Percentiles rank a stretch among this genome's conserved stretches.
These are phyloP conservation scores for Rotaria sp. DNA, from an alignment of 2,888 invertebrate genomes.

Conservation along the genomic window DNA sequence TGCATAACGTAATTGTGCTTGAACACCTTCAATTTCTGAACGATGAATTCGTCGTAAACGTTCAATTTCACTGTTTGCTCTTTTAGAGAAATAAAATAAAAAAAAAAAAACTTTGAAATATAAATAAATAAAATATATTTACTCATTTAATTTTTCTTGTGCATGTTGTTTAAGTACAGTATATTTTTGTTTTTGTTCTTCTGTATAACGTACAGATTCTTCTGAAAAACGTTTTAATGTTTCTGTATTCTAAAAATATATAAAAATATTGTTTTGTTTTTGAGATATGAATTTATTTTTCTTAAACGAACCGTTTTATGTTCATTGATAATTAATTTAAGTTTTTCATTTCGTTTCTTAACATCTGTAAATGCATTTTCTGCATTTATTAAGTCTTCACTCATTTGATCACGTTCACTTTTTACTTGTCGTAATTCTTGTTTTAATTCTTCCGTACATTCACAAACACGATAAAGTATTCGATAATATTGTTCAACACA, in stretches of 20 bases:
- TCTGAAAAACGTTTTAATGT: constrained; percentile 22
- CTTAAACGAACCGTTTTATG: not conserved
- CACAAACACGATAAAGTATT: not conserved
- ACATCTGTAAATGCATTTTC: constrained; percentile 16
- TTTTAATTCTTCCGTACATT: constrained; percentile 27
- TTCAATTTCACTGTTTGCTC: constrained; percentile 76
- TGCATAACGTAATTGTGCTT: constrained; percentile 77
- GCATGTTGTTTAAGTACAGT: constrained; percentile 80
- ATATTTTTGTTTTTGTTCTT: constrained; percentile 71
- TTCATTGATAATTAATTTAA: not conserved
- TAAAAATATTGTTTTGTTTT: not conserved
- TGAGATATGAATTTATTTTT: no score
- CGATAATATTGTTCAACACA: constrained; percentile 23
- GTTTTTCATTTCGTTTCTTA: constrained; percentile 23
- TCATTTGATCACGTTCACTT: constrained; percentile 29
- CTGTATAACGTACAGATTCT: constrained; percentile 27
- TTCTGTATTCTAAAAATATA: not conserved
- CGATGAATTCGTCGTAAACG: constrained; percentile 65
- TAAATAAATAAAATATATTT: constrained; percentile 42
- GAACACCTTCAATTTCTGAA: constrained; percentile 72
- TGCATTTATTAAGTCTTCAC: constrained; percentile 2
- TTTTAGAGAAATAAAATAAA: not conserved
- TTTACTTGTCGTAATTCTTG: constrained; percentile 14
- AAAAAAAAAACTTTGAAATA: not conserved
- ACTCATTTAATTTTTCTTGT: constrained; percentile 78